Evolutionary conservation across 2,113 vertebrate species (phyloP).

Genomic region (Caranx ignobilis): DNA sequence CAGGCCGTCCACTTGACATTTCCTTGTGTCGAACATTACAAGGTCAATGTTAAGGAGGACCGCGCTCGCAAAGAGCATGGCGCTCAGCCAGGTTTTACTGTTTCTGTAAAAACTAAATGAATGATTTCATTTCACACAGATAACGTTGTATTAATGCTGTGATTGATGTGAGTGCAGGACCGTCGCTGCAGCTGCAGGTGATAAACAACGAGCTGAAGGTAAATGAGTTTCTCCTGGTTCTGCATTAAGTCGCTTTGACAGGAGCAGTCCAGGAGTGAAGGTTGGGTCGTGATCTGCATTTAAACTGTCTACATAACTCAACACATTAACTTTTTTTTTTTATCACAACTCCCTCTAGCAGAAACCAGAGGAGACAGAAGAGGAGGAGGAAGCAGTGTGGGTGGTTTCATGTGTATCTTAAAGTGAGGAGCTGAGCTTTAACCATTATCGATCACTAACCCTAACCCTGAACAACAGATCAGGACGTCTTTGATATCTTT

Average conservation of each 20-base stretch:
- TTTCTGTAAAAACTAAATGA: not conserved
- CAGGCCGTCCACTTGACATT: not conserved
- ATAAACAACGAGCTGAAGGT: slow-evolving; percentile 27
- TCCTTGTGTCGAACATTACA: not conserved
- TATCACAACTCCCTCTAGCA: not conserved
- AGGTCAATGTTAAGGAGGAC: not conserved
- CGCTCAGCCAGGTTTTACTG: not conserved
- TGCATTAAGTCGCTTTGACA: slow-evolving; percentile 40
- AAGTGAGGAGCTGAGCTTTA: not conserved
- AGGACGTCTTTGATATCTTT: too few species aligned
- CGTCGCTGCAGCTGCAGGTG: not conserved
- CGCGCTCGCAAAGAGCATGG: not conserved
- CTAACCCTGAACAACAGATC: too few species aligned
- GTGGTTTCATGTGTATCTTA: not conserved
- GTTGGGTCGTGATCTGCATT: slow-evolving; percentile 32
- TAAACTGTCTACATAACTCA: slow-evolving; percentile 28
- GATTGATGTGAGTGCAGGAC: slow-evolving; percentile 25
- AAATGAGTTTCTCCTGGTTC: slow-evolving; percentile 10
- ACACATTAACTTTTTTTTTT: slow-evolving; percentile 23
- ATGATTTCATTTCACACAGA: not conserved
- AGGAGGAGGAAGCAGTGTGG: not conserved
- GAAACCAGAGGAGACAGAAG: not conserved
- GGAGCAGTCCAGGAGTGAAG: not conserved
- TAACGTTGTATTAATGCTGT: slow-evolving; percentile 7
- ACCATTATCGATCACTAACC: too few species aligned